A percentile compares a stretch with the other conserved stretches of the same genome.
These are phyloP conservation scores for Prietella phreatophila DNA, from an alignment of 2,113 vertebrate species.

Conservation along the genomic window DNA sequence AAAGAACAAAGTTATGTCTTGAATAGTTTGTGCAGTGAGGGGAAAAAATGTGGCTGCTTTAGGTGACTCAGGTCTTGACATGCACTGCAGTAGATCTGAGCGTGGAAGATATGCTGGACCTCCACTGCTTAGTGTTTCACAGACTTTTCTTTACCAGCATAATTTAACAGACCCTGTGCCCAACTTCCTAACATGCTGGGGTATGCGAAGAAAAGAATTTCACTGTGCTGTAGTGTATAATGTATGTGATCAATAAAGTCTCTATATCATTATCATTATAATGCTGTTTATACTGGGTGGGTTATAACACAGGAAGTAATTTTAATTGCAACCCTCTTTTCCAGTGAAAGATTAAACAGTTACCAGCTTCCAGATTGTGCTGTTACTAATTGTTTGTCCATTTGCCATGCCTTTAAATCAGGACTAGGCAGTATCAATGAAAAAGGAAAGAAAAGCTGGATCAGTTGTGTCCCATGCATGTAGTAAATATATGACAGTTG, in stretches of 20 bases:
- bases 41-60: conserved; percentile 42
- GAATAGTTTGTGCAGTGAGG: conserved; percentile 34
- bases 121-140: neutral
- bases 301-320: neutral
- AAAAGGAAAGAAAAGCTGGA: neutral
- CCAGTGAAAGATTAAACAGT: neutral
- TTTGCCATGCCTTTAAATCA: neutral
- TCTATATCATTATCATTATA: neutral
- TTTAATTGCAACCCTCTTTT: neutral
- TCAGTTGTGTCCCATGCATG: neutral
- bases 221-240: too few species aligned
- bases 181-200: too few species aligned
- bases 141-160: neutral
- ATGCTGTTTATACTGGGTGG: neutral
- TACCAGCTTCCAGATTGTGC: neutral
- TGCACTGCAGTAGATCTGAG: conserved; percentile 13
- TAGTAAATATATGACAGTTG: neutral
- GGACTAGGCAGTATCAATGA: neutral
- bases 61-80: conserved; percentile 34
- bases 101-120: conserved; percentile 22
- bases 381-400: neutral
- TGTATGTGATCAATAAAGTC: too few species aligned
- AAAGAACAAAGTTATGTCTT: conserved; percentile 45
- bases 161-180: too few species aligned
- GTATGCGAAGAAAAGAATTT: too few species aligned